Conservation (phyloP, 2,113 vertebrate species). For the Neodontobutis hainanensis region DNA sequence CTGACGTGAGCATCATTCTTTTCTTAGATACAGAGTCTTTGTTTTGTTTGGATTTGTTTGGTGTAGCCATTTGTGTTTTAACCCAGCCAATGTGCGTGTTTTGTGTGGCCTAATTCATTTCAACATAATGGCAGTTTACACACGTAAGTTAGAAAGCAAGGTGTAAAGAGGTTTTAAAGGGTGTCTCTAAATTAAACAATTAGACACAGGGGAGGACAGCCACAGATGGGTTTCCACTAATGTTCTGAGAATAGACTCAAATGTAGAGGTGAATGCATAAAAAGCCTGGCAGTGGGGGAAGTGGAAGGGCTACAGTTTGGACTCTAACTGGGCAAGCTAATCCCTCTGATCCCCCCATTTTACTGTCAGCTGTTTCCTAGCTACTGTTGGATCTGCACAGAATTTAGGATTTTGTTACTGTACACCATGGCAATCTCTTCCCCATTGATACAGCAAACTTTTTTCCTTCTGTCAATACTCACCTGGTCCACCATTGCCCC, state of each 20-base stretch:
- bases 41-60: slow-evolving; percentile 67
- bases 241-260: slow-evolving; percentile 19
- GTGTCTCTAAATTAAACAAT: slow-evolving; percentile 59
- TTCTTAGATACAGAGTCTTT: slow-evolving; percentile 65
- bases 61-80: slow-evolving; percentile 46
- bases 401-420: slow-evolving; percentile 75
- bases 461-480: slow-evolving; percentile 56
- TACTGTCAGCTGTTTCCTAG: slow-evolving; percentile 79
- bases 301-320: slow-evolving; percentile 69
- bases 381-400: slow-evolving; percentile 68
- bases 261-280: slow-evolving; percentile 42
- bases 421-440: slow-evolving; percentile 71
- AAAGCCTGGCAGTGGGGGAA: slow-evolving; percentile 50
- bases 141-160: slow-evolving; percentile 26
- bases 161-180: slow-evolving; percentile 39
- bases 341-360: slow-evolving; percentile 77
- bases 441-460: slow-evolving; percentile 57
- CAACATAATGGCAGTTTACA: slow-evolving; percentile 40
- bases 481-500: neutral
- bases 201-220: slow-evolving; percentile 34
- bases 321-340: slow-evolving; percentile 70
- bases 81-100: neutral
- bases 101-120: slow-evolving; percentile 28
- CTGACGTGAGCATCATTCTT: slow-evolving; percentile 73
- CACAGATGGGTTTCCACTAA: slow-evolving; percentile 27